These are phyloP conservation scores for Porites lutea DNA, from an alignment of 64 coral and sea anemone genomes.

Conservation along the genomic window DNA sequence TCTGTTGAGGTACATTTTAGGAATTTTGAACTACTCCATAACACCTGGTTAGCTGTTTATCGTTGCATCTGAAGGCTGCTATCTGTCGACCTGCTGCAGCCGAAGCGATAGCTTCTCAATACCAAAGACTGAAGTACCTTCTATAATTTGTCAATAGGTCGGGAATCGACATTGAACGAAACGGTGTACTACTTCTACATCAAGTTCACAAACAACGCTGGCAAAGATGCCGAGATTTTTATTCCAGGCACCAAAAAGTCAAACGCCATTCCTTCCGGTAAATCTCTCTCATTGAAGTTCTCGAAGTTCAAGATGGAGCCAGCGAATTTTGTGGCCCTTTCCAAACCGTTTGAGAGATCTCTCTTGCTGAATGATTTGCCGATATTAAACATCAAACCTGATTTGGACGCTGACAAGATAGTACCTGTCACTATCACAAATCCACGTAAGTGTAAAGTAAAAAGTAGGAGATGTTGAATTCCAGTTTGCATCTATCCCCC, in stretches of 20 bases:
- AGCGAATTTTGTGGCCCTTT: slow-evolving; percentile 70
- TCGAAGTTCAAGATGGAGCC: slow-evolving; percentile 54
- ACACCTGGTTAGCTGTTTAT: too few species aligned
- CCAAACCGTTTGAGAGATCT: slow-evolving; percentile 39
- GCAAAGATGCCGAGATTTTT: slow-evolving; percentile 70
- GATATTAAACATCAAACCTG: slow-evolving; percentile 47
- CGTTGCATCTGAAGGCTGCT: too few species aligned
- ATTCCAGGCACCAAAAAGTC: slow-evolving; percentile 73
- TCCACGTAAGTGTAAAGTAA: slow-evolving; percentile 63
- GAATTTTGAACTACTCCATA: too few species aligned
- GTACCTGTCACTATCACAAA: slow-evolving; percentile 72
- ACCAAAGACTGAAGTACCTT: not conserved
- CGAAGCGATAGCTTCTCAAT: not conserved
- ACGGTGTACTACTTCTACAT: slow-evolving; percentile 81
- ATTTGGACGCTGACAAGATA: slow-evolving; percentile 25
- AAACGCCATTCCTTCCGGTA: slow-evolving; percentile 57
- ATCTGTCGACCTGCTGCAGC: too few species aligned
- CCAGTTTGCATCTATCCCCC: too few species aligned
- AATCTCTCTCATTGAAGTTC: slow-evolving; percentile 81
- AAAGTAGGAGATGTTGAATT: too few species aligned
- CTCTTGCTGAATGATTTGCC: slow-evolving; percentile 57
- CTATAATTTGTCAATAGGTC: slow-evolving; percentile 33
- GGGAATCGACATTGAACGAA: slow-evolving; percentile 62
- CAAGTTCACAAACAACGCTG: slow-evolving; percentile 85
- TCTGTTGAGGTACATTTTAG: too few species aligned